Evolutionary conservation across 37 sponge, comb jelly and placozoan species (phyloP).

Genomic region (Petrosia ficiformis): DNA sequence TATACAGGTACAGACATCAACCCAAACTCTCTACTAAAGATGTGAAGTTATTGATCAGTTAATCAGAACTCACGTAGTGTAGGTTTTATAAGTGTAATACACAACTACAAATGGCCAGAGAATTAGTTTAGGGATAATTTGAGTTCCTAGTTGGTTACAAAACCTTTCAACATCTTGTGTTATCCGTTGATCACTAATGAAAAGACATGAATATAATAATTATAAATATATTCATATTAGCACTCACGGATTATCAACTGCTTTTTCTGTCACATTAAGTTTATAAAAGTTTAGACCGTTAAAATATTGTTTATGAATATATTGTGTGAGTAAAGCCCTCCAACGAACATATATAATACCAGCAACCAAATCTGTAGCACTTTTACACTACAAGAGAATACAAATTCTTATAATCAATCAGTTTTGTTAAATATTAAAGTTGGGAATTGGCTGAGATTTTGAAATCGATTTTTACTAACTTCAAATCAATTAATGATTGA

Average conservation of each 20-base stretch:
- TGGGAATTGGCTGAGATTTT: too few relatives aligned
- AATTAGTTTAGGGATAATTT: conserved; percentile 64
- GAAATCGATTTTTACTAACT: too few relatives aligned
- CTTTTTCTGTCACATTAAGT: conserved; percentile 42
- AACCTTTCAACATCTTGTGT: conserved; percentile 90
- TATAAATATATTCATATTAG: background rate
- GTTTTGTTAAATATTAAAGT: too few relatives aligned
- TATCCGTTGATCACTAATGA: conserved; percentile 84
- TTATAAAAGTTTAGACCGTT: conserved; percentile 51
- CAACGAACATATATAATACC: conserved; percentile 71
- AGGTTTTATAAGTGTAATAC: conserved; percentile 83
- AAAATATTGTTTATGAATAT: conserved; percentile 63
- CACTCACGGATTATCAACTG: conserved; percentile 82
- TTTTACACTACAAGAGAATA: conserved; percentile 63
- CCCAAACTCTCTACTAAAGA: too few relatives aligned
- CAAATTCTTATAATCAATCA: too few relatives aligned
- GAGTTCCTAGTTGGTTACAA: conserved; percentile 58
- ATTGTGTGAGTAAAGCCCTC: conserved; percentile 45
- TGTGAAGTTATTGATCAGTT: background rate
- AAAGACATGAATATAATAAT: background rate
- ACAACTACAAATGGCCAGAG: conserved; percentile 68
- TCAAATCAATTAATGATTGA: too few relatives aligned
- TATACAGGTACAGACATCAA: too few relatives aligned
- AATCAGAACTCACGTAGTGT: conserved; percentile 26
- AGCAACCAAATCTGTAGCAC: conserved; percentile 43